Base-by-base conservation (phyloP, 2,797 vertebrate genomes). In the Myotis daubentonii region DNA sequence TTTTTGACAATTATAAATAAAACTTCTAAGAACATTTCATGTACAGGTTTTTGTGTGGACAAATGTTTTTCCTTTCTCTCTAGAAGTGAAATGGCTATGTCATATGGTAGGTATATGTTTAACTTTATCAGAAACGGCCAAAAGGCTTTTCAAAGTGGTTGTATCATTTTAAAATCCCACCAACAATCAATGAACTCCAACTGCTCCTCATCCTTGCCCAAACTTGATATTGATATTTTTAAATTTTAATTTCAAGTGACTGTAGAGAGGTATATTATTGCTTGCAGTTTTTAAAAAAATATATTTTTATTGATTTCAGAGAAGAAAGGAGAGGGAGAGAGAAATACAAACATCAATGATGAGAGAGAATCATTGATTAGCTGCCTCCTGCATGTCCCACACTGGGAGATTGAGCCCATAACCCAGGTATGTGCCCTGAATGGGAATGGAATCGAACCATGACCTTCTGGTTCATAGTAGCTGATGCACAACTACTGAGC, bases 171-270 rank as follows among this genome's bases (percentile, higher is more conserved):
- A 91, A 79, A 91, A 94, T 79, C 6, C 23, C 23, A 84, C 78
- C 41, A 78, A 57, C 53, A 91, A 51, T 81, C 25, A 81, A 87
- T 87, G 49, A 75, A 17, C 82, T 94, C 30, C 23, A 83, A 62
- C 87, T 49, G 41, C 22, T 87, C 47, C 2, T 36, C 28, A 65
- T 57, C 30, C 60, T 94, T 95, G 72, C 38, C 88, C 55, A 87
- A 94, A 90, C 9, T 71, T 87, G 65, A 30, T 74, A 84, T 53
- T 90, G 78, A 13, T 28, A 76, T 53, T 87, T n/a, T 49, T 20
- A 20, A n/a, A 75, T 89, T 92, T 95, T 80, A 96, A 70, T 94
- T 87, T 87, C 76, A 87, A 84, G 76, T 70, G 41, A 8, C 41
- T 94, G 1, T 83, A 7, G 47, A 89, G 49, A 55, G n/a, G 74